Evolutionary conservation across 2,113 vertebrate genomes (phyloP).

Genomic region (Felis catus): F.catus_Fca126_mat1.0 CM031421.1:70049501-70050000

Average conservation of each 20-base stretch:
- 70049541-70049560: neutral
- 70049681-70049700: neutral
- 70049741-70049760: too few relatives aligned
- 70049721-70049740: too few relatives aligned
- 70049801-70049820: too few relatives aligned
- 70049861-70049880: too few relatives aligned
- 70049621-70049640: neutral
- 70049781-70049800: too few relatives aligned
- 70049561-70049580: neutral
- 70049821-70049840: too few relatives aligned
- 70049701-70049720: too few relatives aligned
- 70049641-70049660: neutral
- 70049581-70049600: neutral
- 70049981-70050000: neutral
- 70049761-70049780: too few relatives aligned
- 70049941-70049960: neutral
- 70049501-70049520: neutral
- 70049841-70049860: too few relatives aligned
- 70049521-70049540: neutral
- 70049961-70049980: neutral
- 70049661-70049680: neutral
- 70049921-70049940: neutral
- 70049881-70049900: neutral
- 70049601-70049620: neutral
- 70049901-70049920: neutral